Evolutionary conservation across 1,140 invertebrate species (phyloP).

Genomic region (Bombus cullumanus): DNA sequence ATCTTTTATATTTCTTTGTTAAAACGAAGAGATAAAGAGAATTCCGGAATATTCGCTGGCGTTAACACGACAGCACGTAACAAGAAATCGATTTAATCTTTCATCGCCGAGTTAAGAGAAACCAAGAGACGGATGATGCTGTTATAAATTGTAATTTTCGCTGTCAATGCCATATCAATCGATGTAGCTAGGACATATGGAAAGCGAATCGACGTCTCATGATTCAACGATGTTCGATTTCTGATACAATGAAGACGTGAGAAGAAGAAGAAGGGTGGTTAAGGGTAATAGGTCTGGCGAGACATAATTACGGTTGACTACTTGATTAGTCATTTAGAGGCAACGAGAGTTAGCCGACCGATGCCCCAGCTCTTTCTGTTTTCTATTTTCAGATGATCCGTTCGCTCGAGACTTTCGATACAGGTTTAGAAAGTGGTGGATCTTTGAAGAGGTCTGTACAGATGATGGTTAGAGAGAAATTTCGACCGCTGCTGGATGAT

Average conservation of each 20-base stretch:
- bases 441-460: not conserved
- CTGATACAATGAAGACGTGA: not conserved
- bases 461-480: not conserved
- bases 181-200: not conserved
- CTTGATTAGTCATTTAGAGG: conserved; percentile 50
- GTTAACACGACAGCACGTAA: not conserved
- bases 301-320: conserved; percentile 42
- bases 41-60: not conserved
- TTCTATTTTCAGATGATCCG: conserved; percentile 23
- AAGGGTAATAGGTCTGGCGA: not conserved
- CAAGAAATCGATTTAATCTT: not conserved
- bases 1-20: not conserved
- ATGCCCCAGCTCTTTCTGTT: conserved; percentile 3
- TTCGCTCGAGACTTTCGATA: not conserved
- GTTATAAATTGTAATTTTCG: conserved; percentile 7
- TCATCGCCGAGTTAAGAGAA: not conserved
- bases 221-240: conserved; percentile 4
- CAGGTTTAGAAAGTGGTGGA: conserved; percentile 23
- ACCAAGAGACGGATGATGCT: not conserved
- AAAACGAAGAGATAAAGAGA: too few relatives aligned
- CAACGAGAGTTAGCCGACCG: not conserved
- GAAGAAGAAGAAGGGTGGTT: not conserved
- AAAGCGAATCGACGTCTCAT: not conserved
- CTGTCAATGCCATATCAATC: not conserved
- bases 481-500: conserved; percentile 1